These are phyloP conservation scores for Syngnathus typhle DNA, from an alignment of 2,113 vertebrate genomes.

Conservation along the genomic window DNA sequence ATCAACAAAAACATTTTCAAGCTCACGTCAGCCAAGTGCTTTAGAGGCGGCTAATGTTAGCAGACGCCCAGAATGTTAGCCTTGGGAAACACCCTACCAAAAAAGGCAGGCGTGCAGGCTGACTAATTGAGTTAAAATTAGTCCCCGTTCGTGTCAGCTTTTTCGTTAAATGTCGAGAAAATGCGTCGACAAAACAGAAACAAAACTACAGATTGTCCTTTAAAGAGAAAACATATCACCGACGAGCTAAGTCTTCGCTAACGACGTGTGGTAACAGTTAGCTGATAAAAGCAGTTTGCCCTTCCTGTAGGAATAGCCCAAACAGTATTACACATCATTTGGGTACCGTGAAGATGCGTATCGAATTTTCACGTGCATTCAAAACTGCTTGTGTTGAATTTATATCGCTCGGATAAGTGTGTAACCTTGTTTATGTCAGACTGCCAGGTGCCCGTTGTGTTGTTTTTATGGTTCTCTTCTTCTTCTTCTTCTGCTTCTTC, in stretches of 20 bases:
- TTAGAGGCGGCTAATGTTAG: conserved; percentile 35
- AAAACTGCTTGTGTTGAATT: conserved; percentile 24
- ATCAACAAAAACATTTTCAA: not conserved
- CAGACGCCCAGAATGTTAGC: conserved; percentile 37
- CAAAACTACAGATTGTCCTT: not conserved
- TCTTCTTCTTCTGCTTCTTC: conserved; percentile 52
- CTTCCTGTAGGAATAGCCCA: conserved; percentile 31
- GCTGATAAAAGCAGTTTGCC: conserved; percentile 34
- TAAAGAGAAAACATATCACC: not conserved
- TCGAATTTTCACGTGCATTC: conserved; percentile 10
- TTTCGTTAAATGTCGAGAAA: not conserved
- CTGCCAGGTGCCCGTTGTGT: conserved; percentile 43
- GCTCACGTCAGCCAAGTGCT: conserved; percentile 10
- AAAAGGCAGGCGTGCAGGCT: conserved; percentile 30
- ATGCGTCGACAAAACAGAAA: not conserved
- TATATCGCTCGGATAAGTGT: conserved; percentile 44
- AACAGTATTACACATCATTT: conserved; percentile 8
- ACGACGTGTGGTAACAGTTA: conserved; percentile 28
- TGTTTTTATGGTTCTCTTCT: conserved; percentile 44
- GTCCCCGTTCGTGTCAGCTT: conserved; percentile 13
- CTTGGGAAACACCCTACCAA: conserved; percentile 29
- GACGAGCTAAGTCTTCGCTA: not conserved
- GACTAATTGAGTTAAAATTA: conserved; percentile 30
- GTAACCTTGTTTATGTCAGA: conserved; percentile 57
- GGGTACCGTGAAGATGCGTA: not conserved